Percentiles rank a stretch among this genome's conserved stretches.
Evolutionary conservation across 2,797 vertebrate genomes (phyloP).

Genomic region (Tarsius wallacei): DNA sequence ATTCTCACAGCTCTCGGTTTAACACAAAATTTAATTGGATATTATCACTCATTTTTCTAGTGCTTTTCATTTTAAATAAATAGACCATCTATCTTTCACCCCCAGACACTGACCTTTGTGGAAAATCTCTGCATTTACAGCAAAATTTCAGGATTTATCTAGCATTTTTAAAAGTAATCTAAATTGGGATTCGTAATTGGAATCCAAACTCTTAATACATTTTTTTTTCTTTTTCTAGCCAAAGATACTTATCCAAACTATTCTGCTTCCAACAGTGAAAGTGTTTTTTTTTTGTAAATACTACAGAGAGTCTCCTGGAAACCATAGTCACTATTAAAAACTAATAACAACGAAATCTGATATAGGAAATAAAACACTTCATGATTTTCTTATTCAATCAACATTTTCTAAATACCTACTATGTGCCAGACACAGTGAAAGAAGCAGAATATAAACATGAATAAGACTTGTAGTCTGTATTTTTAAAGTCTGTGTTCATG

Average conservation of each 20-base stretch:
- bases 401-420: constrained; percentile 24
- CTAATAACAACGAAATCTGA: constrained; percentile 10
- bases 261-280: constrained; percentile 9
- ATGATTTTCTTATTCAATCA: not conserved
- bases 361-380: not conserved
- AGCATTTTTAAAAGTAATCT: not conserved
- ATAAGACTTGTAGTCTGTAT: not conserved
- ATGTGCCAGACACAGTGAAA: not conserved
- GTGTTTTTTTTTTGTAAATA: constrained; percentile 30
- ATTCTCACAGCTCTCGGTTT: not conserved
- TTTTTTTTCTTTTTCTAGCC: constrained; percentile 5
- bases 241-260: constrained; percentile 24
- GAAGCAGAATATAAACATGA: not conserved
- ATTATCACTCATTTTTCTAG: not conserved
- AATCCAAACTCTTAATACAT: not conserved
- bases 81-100: not conserved
- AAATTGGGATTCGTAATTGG: not conserved
- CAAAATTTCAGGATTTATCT: not conserved
- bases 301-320: not conserved
- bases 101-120: not conserved
- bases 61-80: constrained; percentile 36
- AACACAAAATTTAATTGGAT: not conserved
- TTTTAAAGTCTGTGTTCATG: not conserved
- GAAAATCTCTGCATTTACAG: not conserved
- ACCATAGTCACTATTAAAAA: not conserved